Percentiles rank a stretch among this genome's conserved stretches.
Conservation (phyloP, 1,140 invertebrate genomes). For the Bombus polaris region DNA sequence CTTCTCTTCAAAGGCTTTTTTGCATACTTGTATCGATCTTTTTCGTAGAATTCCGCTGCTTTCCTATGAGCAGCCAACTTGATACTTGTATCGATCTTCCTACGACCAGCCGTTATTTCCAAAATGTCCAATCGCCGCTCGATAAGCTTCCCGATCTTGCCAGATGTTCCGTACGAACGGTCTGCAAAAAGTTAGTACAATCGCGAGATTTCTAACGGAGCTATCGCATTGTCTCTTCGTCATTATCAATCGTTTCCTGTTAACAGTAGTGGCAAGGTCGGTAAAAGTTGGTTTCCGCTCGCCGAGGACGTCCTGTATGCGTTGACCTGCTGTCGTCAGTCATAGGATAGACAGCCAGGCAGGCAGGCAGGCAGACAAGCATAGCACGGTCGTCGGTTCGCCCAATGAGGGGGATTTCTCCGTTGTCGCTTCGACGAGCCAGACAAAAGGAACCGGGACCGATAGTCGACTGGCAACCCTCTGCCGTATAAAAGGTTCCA, state of each 20-base stretch:
- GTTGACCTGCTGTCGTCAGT: conserved; percentile 36
- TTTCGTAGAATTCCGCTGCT: too few species aligned
- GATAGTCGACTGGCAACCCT: conserved; percentile 64
- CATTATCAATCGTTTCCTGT: neutral
- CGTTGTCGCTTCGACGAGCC: conserved; percentile 65
- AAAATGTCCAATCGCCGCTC: neutral
- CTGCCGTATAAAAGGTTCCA: conserved; percentile 70
- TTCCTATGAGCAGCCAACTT: too few species aligned
- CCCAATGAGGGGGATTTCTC: conserved; percentile 52
- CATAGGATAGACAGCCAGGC: conserved; percentile 4
- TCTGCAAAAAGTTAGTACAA: neutral
- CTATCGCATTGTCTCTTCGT: neutral
- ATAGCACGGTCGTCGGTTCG: neutral
- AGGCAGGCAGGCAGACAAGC: conserved; percentile 21
- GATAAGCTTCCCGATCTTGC: too few species aligned
- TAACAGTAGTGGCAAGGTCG: neutral
- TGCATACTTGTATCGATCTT: too few species aligned
- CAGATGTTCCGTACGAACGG: too few species aligned
- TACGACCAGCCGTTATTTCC: fast-evolving
- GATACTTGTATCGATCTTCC: too few species aligned
- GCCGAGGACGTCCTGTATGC: neutral
- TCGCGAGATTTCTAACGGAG: neutral
- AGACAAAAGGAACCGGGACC: conserved; percentile 69
- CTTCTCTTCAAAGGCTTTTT: fast-evolving
- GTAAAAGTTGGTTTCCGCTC: conserved; percentile 26